Evolutionary conservation across 2,888 invertebrate species (phyloP).

Genomic region (Onchidella celtica): DNA sequence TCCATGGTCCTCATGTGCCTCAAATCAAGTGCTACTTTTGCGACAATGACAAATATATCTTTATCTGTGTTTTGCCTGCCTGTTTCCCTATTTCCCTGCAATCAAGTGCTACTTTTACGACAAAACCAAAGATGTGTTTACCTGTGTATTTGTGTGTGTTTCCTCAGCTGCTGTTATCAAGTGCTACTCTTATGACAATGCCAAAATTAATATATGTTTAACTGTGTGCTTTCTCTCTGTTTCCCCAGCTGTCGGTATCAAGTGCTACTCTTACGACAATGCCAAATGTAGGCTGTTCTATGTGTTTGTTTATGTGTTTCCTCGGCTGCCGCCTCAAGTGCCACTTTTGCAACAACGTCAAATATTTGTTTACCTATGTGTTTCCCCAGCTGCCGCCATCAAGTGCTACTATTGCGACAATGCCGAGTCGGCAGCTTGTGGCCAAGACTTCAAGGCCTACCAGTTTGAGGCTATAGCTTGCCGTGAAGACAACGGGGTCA

Average conservation of each 20-base stretch:
- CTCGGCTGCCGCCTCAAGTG: slow-evolving; percentile 51
- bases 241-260: slow-evolving; percentile 10
- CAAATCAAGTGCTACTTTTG: no score
- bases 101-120: no score
- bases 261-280: slow-evolving; percentile 56
- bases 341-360: slow-evolving; percentile 53
- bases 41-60: no score
- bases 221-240: not conserved
- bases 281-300: slow-evolving; percentile 43
- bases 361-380: slow-evolving; percentile 21
- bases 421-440: slow-evolving; percentile 47
- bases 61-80: no score
- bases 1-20: no score
- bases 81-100: no score
- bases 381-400: slow-evolving; percentile 45
- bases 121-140: no score
- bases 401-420: slow-evolving; percentile 56
- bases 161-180: not conserved
- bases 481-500: not conserved
- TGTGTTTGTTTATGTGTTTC: not conserved
- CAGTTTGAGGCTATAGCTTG: slow-evolving; percentile 51
- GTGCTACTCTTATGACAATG: not conserved
- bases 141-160: no score
- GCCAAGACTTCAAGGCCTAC: slow-evolving; percentile 54
- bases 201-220: not conserved